These are phyloP conservation scores for Pogoniulus pusillus DNA, from an alignment of 2,797 vertebrate species.

Conservation along the genomic window DNA sequence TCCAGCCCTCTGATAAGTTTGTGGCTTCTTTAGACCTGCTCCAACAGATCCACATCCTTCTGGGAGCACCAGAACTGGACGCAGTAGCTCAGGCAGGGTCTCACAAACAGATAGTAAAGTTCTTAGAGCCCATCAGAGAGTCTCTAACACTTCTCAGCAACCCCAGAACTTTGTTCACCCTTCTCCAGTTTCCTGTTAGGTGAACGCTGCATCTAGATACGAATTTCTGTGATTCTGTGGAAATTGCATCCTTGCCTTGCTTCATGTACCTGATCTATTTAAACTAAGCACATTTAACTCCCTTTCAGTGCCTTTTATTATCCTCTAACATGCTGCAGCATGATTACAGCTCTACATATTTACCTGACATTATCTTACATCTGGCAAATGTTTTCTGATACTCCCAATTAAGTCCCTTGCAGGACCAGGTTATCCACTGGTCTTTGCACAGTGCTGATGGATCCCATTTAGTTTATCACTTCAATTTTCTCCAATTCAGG, in stretches of 20 bases:
- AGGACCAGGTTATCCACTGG: not conserved
- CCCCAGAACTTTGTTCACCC: not conserved
- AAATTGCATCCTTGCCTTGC: not conserved
- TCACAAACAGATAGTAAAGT: fast-evolving
- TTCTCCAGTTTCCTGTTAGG: not conserved
- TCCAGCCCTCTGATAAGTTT: too few species aligned
- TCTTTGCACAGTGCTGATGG: not conserved
- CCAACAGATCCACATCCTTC: too few species aligned
- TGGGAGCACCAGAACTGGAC: too few species aligned
- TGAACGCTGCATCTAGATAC: not conserved
- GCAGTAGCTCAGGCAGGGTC: too few species aligned
- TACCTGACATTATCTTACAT: constrained; percentile 11
- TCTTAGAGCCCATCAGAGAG: not conserved
- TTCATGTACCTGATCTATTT: not conserved
- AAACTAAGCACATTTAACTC: not conserved
- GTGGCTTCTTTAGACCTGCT: too few species aligned
- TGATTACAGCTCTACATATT: constrained; percentile 24
- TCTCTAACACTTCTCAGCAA: not conserved
- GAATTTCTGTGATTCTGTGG: too few species aligned
- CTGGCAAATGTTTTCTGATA: not conserved
- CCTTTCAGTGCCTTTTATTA: not conserved
- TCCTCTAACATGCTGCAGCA: not conserved
- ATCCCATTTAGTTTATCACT: not conserved
- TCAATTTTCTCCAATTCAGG: not conserved
- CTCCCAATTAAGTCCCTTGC: not conserved